Conservation (phyloP, 2,888 invertebrate genomes). For the Archips crataeganus region DNA sequence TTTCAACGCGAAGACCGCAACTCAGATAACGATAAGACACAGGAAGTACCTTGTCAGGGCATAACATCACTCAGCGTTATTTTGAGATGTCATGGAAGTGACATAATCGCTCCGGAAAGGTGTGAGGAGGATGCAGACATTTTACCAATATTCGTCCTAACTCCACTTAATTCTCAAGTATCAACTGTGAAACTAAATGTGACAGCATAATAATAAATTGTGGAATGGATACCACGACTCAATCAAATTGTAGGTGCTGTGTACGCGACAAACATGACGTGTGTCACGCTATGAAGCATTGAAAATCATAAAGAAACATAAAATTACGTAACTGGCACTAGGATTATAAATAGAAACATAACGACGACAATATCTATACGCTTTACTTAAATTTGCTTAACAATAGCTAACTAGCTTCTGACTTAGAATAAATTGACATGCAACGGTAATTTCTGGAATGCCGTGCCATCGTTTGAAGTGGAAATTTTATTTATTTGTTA, state of each 20-base stretch:
- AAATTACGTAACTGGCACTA: conserved; percentile 58
- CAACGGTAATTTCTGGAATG: conserved; percentile 31
- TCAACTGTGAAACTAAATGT: conserved; percentile 3
- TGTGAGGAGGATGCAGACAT: conserved; percentile 28
- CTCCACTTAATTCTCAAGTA: background rate
- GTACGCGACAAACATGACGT: conserved; percentile 58
- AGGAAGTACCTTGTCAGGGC: conserved; percentile 62
- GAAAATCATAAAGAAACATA: conserved; percentile 62
- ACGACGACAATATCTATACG: conserved; percentile 32
- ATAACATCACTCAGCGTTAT: conserved; percentile 43
- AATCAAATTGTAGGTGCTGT: conserved; percentile 48
- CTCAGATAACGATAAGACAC: conserved; percentile 72
- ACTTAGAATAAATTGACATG: conserved; percentile 36
- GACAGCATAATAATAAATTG: conserved; percentile 1
- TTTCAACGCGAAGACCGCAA: conserved; percentile 71
- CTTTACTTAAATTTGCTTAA: conserved; percentile 37
- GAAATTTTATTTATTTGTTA: conserved; percentile 41
- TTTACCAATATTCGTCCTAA: conserved; percentile 9
- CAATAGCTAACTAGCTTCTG: conserved; percentile 27
- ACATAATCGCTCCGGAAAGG: conserved; percentile 32
- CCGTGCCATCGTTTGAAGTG: conserved; percentile 21
- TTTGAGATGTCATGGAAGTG: conserved; percentile 28
- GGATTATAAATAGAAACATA: conserved; percentile 50
- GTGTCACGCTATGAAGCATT: conserved; percentile 63
- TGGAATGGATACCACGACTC: conserved; percentile 11